These are phyloP conservation scores for Benthochromis sp. DNA, from an alignment of 2,113 vertebrate species.

Conservation along the genomic window DNA sequence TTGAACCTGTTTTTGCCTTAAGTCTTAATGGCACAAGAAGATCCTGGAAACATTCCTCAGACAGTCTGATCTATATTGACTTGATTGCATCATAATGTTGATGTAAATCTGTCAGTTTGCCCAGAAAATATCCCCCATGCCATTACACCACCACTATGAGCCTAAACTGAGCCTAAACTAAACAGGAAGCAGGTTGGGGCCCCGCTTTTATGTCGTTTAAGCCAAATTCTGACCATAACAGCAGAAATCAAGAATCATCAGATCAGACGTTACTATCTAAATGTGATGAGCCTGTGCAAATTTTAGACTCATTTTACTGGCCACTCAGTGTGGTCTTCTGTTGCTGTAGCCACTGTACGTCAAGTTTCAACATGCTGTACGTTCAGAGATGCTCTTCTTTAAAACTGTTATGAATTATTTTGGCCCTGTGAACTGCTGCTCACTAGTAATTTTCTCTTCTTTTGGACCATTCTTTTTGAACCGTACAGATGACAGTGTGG, in stretches of 20 bases:
- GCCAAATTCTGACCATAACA: neutral
- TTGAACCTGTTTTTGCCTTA: neutral
- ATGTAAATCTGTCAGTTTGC: neutral
- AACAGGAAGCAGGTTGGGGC: neutral
- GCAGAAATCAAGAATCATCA: neutral
- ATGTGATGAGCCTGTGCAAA: neutral
- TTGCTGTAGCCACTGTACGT: neutral
- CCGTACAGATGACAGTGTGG: neutral
- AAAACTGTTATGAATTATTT: neutral
- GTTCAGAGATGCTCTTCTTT: neutral
- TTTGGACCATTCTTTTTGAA: neutral
- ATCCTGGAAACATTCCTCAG: neutral
- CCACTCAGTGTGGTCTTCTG: neutral
- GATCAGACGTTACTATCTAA: neutral
- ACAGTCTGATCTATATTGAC: neutral
- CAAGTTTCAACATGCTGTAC: neutral
- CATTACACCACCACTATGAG: neutral
- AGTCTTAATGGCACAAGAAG: neutral
- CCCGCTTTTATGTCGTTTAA: neutral
- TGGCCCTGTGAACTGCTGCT: neutral
- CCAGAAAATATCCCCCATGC: neutral
- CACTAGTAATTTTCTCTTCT: neutral
- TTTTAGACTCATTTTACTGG: neutral
- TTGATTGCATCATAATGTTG: neutral
- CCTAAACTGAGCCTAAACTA: neutral